These are phyloP conservation scores for Acholoe squamosa DNA, from an alignment of 2,888 invertebrate genomes.

Conservation along the genomic window DNA sequence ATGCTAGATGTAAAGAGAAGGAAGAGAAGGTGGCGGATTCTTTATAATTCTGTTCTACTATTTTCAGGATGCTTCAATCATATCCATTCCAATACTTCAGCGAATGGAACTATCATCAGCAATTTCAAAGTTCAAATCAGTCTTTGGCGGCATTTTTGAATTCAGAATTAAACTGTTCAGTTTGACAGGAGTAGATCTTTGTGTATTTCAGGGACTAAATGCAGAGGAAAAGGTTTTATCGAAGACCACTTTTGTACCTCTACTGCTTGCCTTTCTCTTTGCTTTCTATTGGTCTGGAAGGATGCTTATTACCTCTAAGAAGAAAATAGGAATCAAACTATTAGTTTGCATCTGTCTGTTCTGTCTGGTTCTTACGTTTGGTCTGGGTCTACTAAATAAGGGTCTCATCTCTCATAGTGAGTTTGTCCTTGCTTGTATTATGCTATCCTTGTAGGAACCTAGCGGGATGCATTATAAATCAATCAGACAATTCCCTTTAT, in stretches of 20 bases:
- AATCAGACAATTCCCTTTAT: no score
- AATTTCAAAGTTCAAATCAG: not conserved
- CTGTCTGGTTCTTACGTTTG: not conserved
- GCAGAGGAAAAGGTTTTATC: not conserved
- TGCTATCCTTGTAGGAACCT: no score
- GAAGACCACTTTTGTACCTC: not conserved
- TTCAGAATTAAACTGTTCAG: slow-evolving; percentile 10
- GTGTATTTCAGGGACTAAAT: not conserved
- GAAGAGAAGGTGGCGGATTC: not conserved
- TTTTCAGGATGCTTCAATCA: no score
- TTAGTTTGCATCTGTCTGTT: not conserved
- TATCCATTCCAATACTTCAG: not conserved
- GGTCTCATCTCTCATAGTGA: not conserved
- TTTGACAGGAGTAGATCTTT: not conserved
- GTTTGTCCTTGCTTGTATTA: not conserved
- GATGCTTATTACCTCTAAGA: not conserved
- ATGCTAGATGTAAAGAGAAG: no score
- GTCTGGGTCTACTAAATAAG: not conserved
- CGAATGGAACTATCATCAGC: not conserved
- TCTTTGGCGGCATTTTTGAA: slow-evolving; percentile 10
- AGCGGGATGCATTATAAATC: no score
- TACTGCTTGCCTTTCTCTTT: not conserved
- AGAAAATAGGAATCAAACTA: not conserved
- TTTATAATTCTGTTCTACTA: not conserved
- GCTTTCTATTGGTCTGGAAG: not conserved